Conservation (phyloP, 64 coral and sea anemone species). For the Montipora foliosa region DNA sequence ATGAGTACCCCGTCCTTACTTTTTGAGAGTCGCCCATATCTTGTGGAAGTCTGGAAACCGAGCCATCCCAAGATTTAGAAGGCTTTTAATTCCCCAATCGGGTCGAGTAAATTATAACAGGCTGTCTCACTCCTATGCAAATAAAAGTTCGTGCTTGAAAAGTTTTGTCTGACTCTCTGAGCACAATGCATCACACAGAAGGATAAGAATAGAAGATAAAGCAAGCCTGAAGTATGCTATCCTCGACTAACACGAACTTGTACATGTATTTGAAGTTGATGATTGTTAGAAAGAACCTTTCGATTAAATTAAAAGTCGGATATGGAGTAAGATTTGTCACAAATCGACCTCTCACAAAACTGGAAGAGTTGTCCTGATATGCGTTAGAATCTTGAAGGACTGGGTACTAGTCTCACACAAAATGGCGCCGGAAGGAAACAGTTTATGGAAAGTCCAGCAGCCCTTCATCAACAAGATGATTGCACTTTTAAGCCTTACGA, state of each 20-base stretch:
- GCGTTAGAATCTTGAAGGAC: neutral
- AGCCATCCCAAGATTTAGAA: neutral
- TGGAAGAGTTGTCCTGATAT: neutral
- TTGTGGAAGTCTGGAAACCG: neutral
- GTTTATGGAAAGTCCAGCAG: neutral
- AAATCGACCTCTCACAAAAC: neutral
- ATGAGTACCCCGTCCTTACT: neutral
- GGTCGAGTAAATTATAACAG: neutral
- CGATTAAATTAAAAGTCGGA: neutral
- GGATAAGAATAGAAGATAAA: neutral
- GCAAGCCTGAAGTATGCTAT: neutral
- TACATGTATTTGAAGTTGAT: neutral
- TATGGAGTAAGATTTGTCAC: neutral
- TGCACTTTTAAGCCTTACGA: neutral
- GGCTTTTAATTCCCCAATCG: neutral
- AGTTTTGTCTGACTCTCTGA: neutral
- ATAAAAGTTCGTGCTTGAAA: neutral
- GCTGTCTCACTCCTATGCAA: neutral
- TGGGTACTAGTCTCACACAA: neutral
- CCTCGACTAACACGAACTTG: neutral
- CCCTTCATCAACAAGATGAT: neutral
- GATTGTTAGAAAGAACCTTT: neutral
- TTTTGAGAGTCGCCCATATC: neutral
- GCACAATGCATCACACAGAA: neutral
- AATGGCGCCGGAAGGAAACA: neutral